Evolutionary conservation across 2,113 vertebrate species (phyloP).

Genomic region (mouse (Mus musculus)): DNA sequence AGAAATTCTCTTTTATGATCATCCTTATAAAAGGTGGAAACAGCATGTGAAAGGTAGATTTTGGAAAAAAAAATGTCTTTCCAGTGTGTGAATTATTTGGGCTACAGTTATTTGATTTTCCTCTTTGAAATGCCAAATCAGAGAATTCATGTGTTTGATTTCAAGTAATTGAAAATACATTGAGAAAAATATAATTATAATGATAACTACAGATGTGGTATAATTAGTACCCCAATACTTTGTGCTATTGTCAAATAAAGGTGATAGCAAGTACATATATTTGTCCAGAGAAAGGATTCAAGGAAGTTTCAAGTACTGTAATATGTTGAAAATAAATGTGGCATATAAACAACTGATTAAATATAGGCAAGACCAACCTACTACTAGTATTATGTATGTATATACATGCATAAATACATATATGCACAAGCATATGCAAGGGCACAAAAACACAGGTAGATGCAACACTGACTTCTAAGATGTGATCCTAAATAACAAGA

Average conservation of each 20-base stretch:
- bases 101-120: not conserved
- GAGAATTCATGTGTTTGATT: slow-evolving; percentile 18
- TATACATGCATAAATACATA: not conserved
- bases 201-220: not conserved
- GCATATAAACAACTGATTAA: not conserved
- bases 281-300: not conserved
- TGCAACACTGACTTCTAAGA: not conserved
- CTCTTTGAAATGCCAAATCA: not conserved
- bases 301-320: not conserved
- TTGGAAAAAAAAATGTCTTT: not conserved
- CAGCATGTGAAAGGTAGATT: not conserved
- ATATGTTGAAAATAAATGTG: not conserved
- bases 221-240: not conserved
- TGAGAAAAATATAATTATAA: not conserved
- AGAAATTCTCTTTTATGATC: not conserved
- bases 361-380: not conserved
- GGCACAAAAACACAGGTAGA: not conserved
- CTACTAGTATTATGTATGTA: not conserved
- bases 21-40: not conserved
- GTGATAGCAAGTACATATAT: not conserved
- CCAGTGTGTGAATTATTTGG: not conserved
- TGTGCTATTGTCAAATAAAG: not conserved
- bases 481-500: slow-evolving; percentile 4
- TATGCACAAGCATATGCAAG: not conserved
- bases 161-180: slow-evolving; percentile 16